Evolutionary conservation across 2,797 vertebrate genomes (phyloP).

Genomic region (Acipenser oxyrinchus): DNA sequence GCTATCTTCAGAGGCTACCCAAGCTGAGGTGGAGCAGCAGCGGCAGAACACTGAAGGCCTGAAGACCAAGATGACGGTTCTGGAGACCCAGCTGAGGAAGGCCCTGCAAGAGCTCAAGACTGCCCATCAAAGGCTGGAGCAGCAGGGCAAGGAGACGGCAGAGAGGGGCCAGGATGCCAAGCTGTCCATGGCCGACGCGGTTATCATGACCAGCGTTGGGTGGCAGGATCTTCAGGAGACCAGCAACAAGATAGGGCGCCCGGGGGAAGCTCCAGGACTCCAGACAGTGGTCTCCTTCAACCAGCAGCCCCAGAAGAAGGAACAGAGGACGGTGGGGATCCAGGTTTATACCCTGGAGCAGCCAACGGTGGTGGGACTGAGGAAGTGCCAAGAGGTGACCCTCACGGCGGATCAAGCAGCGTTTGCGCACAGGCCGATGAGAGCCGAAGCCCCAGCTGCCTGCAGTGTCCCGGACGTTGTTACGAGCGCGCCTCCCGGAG

Average conservation of each 20-base stretch:
- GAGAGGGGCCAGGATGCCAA: conserved; percentile 26
- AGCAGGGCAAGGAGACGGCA: conserved; percentile 15
- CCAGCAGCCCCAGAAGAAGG: conserved; percentile 46
- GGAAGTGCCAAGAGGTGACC: conserved; percentile 20
- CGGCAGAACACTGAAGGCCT: conserved; percentile 57
- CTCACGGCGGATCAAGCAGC: conserved; percentile 20
- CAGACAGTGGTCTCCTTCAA: conserved; percentile 64
- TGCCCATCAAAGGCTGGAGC: conserved; percentile 49
- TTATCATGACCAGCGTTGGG: conserved; percentile 54
- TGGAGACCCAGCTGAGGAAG: conserved; percentile 70
- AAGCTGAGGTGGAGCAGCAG: conserved; percentile 26
- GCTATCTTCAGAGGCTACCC: conserved; percentile 24
- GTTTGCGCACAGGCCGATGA: conserved; percentile 30
- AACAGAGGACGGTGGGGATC: conserved; percentile 66
- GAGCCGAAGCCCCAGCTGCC: conserved; percentile 15
- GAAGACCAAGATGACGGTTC: conserved; percentile 60
- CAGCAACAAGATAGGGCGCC: conserved; percentile 19
- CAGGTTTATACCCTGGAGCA: conserved; percentile 71
- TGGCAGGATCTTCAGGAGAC: conserved; percentile 49
- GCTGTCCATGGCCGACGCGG: conserved; percentile 43
- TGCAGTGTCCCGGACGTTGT: neutral
- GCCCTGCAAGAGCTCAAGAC: conserved; percentile 64
- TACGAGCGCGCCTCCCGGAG: neutral
- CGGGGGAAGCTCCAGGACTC: conserved; percentile 24
- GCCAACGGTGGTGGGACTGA: conserved; percentile 58